A percentile compares a stretch with the other conserved stretches of the same genome.
Evolutionary conservation across 2,797 vertebrate species (phyloP).

Genomic region (Pipistrellus pygmaeus): DNA sequence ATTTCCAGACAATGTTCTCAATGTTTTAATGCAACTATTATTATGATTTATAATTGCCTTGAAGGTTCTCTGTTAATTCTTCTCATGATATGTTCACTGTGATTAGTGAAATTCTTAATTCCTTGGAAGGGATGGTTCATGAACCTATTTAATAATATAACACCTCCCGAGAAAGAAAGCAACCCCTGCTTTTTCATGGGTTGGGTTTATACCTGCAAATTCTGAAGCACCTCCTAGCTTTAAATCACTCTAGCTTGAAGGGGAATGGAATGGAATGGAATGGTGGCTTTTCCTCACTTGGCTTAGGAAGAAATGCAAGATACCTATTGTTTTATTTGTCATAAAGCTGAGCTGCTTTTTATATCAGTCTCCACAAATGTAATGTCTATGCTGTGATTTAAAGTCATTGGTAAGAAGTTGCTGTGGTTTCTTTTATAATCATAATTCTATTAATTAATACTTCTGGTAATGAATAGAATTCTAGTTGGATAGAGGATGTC

Average conservation of each 20-base stretch:
- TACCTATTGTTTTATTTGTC: not conserved
- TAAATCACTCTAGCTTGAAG: not conserved
- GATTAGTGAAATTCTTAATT: slow-evolving; percentile 70
- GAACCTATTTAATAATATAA: slow-evolving; percentile 42
- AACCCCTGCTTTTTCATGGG: not conserved
- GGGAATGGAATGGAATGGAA: not conserved
- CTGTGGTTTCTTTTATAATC: not conserved
- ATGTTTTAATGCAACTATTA: slow-evolving; percentile 85
- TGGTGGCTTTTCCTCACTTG: not conserved
- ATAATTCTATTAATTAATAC: not conserved
- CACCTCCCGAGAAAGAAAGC: not conserved
- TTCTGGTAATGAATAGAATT: slow-evolving; percentile 46
- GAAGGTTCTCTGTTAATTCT: slow-evolving; percentile 78
- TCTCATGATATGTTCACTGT: slow-evolving; percentile 73
- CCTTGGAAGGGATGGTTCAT: slow-evolving; percentile 59
- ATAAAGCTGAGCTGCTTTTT: slow-evolving; percentile 1
- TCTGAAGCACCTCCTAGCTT: not conserved
- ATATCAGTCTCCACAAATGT: not conserved
- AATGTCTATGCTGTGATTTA: not conserved
- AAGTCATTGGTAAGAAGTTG: not conserved
- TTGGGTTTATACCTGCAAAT: not conserved
- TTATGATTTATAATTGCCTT: slow-evolving; percentile 84
- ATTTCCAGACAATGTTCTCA: slow-evolving; percentile 84
- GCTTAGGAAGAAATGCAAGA: not conserved
- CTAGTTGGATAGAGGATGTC: not conserved